These are phyloP conservation scores for Stichopus horrens DNA, from an alignment of 53 echinoderm and acorn worm genomes.

Conservation along the genomic window DNA sequence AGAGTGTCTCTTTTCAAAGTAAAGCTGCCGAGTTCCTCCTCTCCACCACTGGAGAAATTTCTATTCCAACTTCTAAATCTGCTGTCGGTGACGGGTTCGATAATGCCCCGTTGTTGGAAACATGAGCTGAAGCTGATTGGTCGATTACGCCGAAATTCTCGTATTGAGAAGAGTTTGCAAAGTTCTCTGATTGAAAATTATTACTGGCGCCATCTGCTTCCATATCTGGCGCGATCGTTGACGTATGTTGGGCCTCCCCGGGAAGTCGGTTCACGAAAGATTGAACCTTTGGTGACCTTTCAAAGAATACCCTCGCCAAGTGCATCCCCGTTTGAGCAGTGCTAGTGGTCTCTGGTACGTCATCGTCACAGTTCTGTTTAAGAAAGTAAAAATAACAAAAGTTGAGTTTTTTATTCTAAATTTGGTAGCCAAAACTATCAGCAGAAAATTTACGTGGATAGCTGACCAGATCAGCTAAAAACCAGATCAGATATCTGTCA, in stretches of 20 bases:
- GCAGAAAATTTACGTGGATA: too few species aligned
- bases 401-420: not conserved
- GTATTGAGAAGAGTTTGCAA: not conserved
- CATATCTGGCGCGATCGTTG: not conserved
- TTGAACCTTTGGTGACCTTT: not conserved
- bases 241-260: not conserved
- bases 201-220: not conserved
- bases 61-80: conserved; percentile 9
- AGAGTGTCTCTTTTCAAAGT: not conserved
- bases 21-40: conserved; percentile 9
- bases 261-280: not conserved
- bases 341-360: not conserved
- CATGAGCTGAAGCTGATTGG: not conserved
- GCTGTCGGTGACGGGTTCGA: not conserved
- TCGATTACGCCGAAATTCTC: not conserved
- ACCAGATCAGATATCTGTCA: too few species aligned
- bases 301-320: not conserved
- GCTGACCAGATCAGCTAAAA: too few species aligned
- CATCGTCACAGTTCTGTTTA: conserved; percentile 32
- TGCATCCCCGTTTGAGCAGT: not conserved
- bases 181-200: not conserved
- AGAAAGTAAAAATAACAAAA: not conserved
- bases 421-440: not conserved
- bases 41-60: conserved; percentile 5
- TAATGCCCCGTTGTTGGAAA: not conserved